phyloP scores from a whole-genome alignment of 2,888 invertebrate genomes.

The Caenorhabditis angaria region DNA sequence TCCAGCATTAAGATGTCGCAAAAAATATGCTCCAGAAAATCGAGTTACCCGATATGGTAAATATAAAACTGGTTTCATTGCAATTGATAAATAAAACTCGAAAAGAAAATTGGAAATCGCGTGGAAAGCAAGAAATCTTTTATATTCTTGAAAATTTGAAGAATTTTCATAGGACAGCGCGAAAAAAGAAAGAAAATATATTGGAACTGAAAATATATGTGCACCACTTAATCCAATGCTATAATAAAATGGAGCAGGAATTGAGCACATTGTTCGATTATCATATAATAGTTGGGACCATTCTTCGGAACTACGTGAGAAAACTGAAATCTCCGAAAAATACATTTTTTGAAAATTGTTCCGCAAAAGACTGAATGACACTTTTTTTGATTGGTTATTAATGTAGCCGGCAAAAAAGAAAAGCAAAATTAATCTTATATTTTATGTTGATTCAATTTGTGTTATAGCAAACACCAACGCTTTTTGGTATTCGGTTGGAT shows the following conservation, averaged over 20 bases:
- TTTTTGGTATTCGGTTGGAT: no score
- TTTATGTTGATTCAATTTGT: no score
- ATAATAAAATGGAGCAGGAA: constrained; percentile 18
- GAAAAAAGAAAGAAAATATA: constrained; percentile 24
- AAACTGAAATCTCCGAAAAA: constrained; percentile 26
- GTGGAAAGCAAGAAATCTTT: constrained; percentile 22
- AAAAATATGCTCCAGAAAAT: constrained; percentile 14
- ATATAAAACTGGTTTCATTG: constrained; percentile 26
- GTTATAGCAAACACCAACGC: no score
- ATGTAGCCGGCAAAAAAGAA: no score
- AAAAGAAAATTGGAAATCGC: constrained; percentile 16
- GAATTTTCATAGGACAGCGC: constrained; percentile 23
- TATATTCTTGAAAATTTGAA: constrained; percentile 20
- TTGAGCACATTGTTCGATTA: constrained; percentile 24
- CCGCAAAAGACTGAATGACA: no score
- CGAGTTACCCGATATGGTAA: constrained; percentile 21
- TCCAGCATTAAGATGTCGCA: constrained; percentile 20
- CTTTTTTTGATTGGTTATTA: no score
- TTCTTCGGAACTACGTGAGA: constrained; percentile 14
- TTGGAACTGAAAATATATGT: constrained; percentile 27
- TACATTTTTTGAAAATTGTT: background rate
- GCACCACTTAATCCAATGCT: constrained; percentile 21
- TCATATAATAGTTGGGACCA: constrained; percentile 30
- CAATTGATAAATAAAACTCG: constrained; percentile 21
- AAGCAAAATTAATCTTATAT: no score